Evolutionary conservation across 2,888 invertebrate genomes (phyloP).

Genomic region (Sinelater perroti): DNA sequence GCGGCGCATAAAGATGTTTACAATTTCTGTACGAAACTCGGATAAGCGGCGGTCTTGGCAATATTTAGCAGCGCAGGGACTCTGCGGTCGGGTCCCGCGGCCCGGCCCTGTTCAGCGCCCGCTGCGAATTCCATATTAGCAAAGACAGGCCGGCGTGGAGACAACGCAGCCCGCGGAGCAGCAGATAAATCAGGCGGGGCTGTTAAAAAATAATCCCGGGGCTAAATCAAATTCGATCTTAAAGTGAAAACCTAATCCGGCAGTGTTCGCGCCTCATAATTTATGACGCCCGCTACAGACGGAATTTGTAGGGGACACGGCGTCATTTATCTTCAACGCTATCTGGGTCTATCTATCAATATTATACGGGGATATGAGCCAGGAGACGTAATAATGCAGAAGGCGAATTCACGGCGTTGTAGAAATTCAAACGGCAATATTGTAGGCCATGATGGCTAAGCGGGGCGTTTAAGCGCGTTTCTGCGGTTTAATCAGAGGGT

Average conservation of each 20-base stretch:
- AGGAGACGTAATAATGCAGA: conserved; percentile 32
- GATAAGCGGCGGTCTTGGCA: background rate
- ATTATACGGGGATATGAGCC: conserved; percentile 46
- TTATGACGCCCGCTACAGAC: conserved; percentile 44
- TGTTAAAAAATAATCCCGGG: conserved; percentile 40
- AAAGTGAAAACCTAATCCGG: conserved; percentile 48
- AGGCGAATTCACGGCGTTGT: conserved; percentile 27
- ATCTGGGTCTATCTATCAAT: conserved; percentile 47
- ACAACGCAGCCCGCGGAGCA: conserved; percentile 16
- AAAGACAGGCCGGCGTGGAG: background rate
- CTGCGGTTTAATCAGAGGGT: conserved; percentile 15
- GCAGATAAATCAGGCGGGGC: conserved; percentile 27
- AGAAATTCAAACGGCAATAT: conserved; percentile 3
- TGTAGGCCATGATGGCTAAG: conserved; percentile 4
- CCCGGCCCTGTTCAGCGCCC: background rate
- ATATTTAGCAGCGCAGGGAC: background rate
- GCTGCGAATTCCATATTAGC: background rate
- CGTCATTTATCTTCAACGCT: conserved; percentile 47
- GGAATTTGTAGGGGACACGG: conserved; percentile 47
- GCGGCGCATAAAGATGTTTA: conserved; percentile 25
- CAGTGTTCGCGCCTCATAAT: conserved; percentile 46
- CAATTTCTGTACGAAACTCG: conserved; percentile 10
- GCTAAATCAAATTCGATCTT: conserved; percentile 46
- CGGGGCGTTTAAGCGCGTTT: background rate
- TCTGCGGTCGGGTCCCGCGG: background rate